These are phyloP conservation scores for Rhizoglyphus robini DNA, from an alignment of 1,140 invertebrate genomes.

Conservation along the genomic window DNA sequence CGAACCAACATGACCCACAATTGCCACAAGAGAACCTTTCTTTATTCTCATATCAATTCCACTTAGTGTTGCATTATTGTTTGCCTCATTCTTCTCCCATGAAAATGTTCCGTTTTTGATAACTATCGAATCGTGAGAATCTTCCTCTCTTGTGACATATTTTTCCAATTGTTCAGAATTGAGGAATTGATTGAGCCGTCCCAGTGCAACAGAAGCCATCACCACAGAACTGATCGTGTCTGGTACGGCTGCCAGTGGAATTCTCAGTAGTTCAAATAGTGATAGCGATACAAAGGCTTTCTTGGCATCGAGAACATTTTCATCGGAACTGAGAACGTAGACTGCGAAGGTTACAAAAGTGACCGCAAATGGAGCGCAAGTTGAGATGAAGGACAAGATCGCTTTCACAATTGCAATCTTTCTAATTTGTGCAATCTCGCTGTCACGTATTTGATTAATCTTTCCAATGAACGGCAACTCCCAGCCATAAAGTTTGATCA, in stretches of 20 bases:
- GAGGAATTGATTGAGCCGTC: conserved; percentile 76
- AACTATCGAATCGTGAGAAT: conserved; percentile 24
- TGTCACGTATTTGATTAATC: conserved; percentile 23
- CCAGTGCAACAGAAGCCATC: conserved; percentile 49
- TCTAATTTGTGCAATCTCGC: conserved; percentile 23
- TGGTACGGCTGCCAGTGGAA: neutral
- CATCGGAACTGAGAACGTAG: conserved; percentile 37
- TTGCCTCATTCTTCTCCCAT: neutral
- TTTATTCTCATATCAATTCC: conserved; percentile 40
- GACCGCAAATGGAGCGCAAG: conserved; percentile 31
- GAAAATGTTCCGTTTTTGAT: conserved; percentile 25
- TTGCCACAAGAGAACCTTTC: too few species aligned
- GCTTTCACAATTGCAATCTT: conserved; percentile 23
- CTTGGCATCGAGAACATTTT: too few species aligned
- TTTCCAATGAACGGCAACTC: conserved; percentile 44
- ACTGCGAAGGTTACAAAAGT: conserved; percentile 30
- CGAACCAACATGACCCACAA: too few species aligned
- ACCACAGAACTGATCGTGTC: conserved; percentile 27
- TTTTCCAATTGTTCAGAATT: conserved; percentile 50
- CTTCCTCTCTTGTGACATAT: conserved; percentile 20
- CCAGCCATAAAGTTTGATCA: too few species aligned
- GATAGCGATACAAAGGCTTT: conserved; percentile 37
- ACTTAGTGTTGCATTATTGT: conserved; percentile 30
- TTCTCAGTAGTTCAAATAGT: conserved; percentile 57
- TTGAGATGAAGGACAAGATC: conserved; percentile 27